Base-by-base conservation (phyloP, 2,797 vertebrate genomes). In the Chrosomus eos region DNA sequence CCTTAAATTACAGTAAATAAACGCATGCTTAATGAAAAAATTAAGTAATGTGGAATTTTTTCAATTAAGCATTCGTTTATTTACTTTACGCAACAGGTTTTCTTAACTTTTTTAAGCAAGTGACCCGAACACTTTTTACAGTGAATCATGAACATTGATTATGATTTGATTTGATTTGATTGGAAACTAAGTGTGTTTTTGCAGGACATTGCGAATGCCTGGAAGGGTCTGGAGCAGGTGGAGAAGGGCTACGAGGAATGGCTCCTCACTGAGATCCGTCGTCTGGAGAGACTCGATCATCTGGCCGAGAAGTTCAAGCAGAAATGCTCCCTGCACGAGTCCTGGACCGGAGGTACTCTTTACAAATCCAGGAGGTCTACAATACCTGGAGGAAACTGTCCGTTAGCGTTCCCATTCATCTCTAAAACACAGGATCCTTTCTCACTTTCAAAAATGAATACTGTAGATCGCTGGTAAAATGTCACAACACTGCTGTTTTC, bases 241-340 rank as follows among this genome's bases (percentile, higher is more conserved):
- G 97, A 98, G 92, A 97, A 97, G 87, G 96, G 97, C 82, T 97
- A 97, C 1, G 97, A 98, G 90, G 73, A 75, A 38, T 75, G 73
- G 73, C 73, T 75, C 51, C 73, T 75, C 51, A 75, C 73, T 7
- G 73, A 98, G 95, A 98, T 97, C 91, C 94, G 96, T 74, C 95
- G 96, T 48, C 93, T 97, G 91, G 96, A 97, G 94, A 94, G 96
- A 86, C 94, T 98, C 5, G 96, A 97, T 78, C 97, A 97, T 89
- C 93, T 98, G 93, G 96, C 97, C 0, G 97, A 97, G 93, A 97
- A 98, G 93, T 98, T 98, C 93, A 97, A 95, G 92, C 97, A 97
- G 93, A 98, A 98, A 93, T 97, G 96, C 11, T 9, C 87, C 53
- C 92, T 97, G 88, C 97, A 98, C 0, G 96, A 98, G 93, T 55